Percentiles rank a stretch among this genome's conserved stretches.
Evolutionary conservation across 2,113 vertebrate species (phyloP).

Genomic region (Microcebus lehilahytsara): DNA sequence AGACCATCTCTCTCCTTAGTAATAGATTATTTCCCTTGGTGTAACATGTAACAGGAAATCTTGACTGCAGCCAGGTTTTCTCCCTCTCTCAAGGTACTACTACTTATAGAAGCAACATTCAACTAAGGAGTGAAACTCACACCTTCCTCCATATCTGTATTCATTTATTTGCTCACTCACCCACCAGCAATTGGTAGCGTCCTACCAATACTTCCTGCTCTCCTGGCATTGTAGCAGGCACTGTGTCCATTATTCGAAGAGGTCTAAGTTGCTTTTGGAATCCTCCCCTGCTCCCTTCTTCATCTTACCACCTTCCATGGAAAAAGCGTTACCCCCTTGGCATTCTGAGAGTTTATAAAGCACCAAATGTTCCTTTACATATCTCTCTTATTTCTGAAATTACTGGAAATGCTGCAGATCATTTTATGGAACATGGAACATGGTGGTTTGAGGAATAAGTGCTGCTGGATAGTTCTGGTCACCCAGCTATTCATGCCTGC

Average conservation of each 20-base stretch:
- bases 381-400: not conserved
- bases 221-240: not conserved
- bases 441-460: not conserved
- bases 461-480: not conserved
- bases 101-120: not conserved
- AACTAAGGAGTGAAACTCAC: not conserved
- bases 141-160: too few relatives aligned
- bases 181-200: not conserved
- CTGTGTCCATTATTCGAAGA: not conserved
- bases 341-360: not conserved
- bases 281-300: not conserved
- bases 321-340: not conserved
- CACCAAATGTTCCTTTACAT: not conserved
- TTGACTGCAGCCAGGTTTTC: not conserved
- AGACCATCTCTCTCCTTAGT: not conserved
- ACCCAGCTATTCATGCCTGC: not conserved
- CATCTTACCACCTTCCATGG: not conserved
- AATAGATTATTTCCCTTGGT: not conserved
- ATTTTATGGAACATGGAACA: not conserved
- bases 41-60: not conserved
- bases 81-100: not conserved
- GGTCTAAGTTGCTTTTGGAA: not conserved
- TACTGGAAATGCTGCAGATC: not conserved
- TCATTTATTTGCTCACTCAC: not conserved
- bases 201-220: not conserved